phyloP scores from a whole-genome alignment of 2,113 vertebrate genomes.

The Pleuronectes platessa region DNA sequence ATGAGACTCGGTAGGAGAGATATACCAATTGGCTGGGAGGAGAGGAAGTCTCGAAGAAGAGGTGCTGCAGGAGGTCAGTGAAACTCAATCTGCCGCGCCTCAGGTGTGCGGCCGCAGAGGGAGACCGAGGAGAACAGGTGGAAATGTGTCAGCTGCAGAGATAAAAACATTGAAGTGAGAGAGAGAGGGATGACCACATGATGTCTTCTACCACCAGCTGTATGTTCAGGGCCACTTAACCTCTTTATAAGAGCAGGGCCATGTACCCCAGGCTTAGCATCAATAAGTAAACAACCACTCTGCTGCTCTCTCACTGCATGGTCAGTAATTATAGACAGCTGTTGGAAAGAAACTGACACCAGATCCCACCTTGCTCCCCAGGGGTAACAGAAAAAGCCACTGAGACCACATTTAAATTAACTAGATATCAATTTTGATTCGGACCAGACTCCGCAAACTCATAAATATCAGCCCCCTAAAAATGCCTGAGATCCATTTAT shows the following conservation, averaged over 20 bases:
- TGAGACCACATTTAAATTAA: too few species aligned
- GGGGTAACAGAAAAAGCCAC: too few species aligned
- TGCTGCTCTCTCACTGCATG: slow-evolving; percentile 33
- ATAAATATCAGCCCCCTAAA: too few species aligned
- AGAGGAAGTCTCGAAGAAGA: slow-evolving; percentile 19
- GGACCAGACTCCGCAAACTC: too few species aligned
- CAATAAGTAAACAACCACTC: slow-evolving; percentile 76
- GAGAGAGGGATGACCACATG: slow-evolving; percentile 6
- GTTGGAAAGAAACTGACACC: slow-evolving; percentile 53
- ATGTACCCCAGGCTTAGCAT: slow-evolving; percentile 56
- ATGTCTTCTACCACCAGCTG: slow-evolving; percentile 25
- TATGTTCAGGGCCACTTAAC: slow-evolving; percentile 62
- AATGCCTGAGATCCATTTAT: too few species aligned
- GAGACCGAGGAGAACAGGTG: slow-evolving; percentile 17
- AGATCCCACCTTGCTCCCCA: slow-evolving; percentile 20
- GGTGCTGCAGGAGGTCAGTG: slow-evolving; percentile 48
- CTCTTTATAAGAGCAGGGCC: slow-evolving; percentile 49
- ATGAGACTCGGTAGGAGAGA: slow-evolving; percentile 6
- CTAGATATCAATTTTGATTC: too few species aligned
- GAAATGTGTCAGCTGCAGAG: slow-evolving; percentile 19
- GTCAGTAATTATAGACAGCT: slow-evolving; percentile 74
- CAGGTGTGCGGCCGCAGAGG: slow-evolving; percentile 36
- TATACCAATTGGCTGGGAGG: slow-evolving; percentile 13
- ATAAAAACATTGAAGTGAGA: slow-evolving; percentile 2
- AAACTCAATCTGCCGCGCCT: slow-evolving; percentile 64